These are phyloP conservation scores for Seriola dumerili DNA, from an alignment of 2,113 vertebrate species.

Conservation along the genomic window DNA sequence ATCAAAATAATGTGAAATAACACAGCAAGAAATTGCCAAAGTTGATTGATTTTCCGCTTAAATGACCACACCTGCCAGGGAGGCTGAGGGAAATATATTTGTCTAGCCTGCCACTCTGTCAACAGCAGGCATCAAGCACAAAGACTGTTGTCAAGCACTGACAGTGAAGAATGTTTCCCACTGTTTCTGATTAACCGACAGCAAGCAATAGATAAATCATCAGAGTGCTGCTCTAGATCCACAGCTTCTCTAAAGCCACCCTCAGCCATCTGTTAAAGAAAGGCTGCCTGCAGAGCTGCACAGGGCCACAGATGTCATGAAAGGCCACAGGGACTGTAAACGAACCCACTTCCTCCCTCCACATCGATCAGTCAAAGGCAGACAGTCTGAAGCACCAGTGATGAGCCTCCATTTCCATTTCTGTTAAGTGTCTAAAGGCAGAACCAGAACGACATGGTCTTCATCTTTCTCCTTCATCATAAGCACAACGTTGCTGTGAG, in stretches of 20 bases:
- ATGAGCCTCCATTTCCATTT: neutral
- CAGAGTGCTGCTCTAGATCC: slow-evolving; percentile 24
- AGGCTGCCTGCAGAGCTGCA: slow-evolving; percentile 24
- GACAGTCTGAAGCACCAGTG: neutral
- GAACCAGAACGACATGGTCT: neutral
- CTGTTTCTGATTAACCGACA: slow-evolving; percentile 49
- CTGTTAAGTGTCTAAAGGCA: slow-evolving; percentile 12
- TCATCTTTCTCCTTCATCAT: neutral
- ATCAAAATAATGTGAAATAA: slow-evolving; percentile 44
- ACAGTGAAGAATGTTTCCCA: slow-evolving; percentile 41
- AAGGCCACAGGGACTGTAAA: slow-evolving; percentile 51
- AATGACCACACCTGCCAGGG: slow-evolving; percentile 46
- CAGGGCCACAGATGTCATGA: slow-evolving; percentile 42
- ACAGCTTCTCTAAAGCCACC: slow-evolving; percentile 41
- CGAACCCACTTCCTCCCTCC: slow-evolving; percentile 11
- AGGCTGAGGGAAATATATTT: slow-evolving; percentile 2
- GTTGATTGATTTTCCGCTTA: slow-evolving; percentile 52
- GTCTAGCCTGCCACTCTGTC: slow-evolving; percentile 27
- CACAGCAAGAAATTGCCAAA: slow-evolving; percentile 33
- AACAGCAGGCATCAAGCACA: slow-evolving; percentile 50
- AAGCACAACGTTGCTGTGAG: neutral
- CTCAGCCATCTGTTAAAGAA: slow-evolving; percentile 44
- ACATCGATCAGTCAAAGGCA: slow-evolving; percentile 18
- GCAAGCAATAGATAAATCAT: slow-evolving; percentile 51
- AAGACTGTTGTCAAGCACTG: slow-evolving; percentile 36